phyloP scores from a whole-genome alignment of 2,797 vertebrate genomes.

The Acanthiza pusilla region DNA sequence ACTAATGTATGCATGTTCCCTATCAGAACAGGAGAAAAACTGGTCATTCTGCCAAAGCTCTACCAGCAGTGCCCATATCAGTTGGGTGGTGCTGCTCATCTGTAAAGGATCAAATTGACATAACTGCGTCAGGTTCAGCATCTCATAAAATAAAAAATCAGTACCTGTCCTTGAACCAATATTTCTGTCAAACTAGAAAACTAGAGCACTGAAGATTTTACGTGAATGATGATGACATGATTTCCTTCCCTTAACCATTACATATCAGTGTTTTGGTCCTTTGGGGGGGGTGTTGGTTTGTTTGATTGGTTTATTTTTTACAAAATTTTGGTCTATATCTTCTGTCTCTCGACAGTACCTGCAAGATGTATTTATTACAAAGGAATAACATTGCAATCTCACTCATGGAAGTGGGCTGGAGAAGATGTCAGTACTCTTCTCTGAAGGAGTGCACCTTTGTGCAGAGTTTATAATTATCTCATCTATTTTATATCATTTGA shows the following conservation, averaged over 20 bases:
- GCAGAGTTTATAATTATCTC: slow-evolving; percentile 42
- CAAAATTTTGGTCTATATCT: neutral
- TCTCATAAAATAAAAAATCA: neutral
- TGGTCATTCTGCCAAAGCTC: slow-evolving; percentile 4
- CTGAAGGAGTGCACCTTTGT: slow-evolving; percentile 2
- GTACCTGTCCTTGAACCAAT: neutral
- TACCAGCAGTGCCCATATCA: neutral
- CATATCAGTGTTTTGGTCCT: neutral
- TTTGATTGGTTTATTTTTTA: neutral
- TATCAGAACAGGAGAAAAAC: neutral
- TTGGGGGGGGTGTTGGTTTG: neutral
- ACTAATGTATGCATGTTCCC: slow-evolving; percentile 3
- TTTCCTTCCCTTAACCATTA: neutral
- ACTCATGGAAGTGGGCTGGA: slow-evolving; percentile 8
- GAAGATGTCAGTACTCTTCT: slow-evolving; percentile 18
- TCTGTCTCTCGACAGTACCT: neutral
- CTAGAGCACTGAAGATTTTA: neutral
- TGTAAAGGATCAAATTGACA: neutral
- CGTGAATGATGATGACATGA: neutral
- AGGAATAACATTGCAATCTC: neutral
- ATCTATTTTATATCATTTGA: slow-evolving; percentile 12
- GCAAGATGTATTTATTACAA: slow-evolving; percentile 1
- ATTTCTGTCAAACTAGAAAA: neutral
- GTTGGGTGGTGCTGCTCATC: neutral
- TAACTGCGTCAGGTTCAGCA: neutral